phyloP scores from a whole-genome alignment of 2,888 invertebrate species.

The Chelonus formosanus region DNA sequence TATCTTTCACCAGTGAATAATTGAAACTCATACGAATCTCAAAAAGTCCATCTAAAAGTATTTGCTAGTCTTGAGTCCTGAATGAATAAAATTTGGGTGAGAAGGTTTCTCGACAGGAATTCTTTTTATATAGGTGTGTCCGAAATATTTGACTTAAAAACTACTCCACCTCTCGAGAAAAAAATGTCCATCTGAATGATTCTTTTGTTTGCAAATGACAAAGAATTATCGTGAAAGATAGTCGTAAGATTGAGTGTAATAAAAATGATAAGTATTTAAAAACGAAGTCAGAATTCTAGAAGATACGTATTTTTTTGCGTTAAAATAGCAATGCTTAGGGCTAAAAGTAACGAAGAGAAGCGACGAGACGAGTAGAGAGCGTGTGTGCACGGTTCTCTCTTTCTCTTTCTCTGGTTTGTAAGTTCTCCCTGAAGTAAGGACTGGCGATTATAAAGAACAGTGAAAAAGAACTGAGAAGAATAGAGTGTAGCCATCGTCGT shows the following conservation, averaged over 20 bases:
- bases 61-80: conserved; percentile 22
- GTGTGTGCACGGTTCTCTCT: conserved; percentile 34
- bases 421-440: conserved; percentile 51
- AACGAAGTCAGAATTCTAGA: not conserved
- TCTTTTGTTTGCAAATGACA: conserved; percentile 27
- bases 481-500: conserved; percentile 47
- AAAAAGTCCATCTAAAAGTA: too few relatives aligned
- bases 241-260: not conserved
- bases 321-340: conserved; percentile 43
- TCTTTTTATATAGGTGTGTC: conserved; percentile 40
- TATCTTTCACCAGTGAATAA: too few relatives aligned
- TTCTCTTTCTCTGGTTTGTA: conserved; percentile 25
- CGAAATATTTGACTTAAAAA: conserved; percentile 15
- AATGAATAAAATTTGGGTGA: conserved; percentile 31
- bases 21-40: too few relatives aligned
- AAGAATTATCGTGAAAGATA: conserved; percentile 9
- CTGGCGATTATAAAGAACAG: conserved; percentile 64
- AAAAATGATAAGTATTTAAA: conserved; percentile 6
- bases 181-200: conserved; percentile 12
- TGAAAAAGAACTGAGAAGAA: conserved; percentile 54
- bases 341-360: conserved; percentile 41
- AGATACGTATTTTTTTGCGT: not conserved
- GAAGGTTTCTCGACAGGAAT: conserved; percentile 42
- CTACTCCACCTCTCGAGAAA: conserved; percentile 5
- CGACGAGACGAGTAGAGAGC: conserved; percentile 18